Conservation (phyloP, 2,888 invertebrate species). For the Caenorhabditis japonica region DNA sequence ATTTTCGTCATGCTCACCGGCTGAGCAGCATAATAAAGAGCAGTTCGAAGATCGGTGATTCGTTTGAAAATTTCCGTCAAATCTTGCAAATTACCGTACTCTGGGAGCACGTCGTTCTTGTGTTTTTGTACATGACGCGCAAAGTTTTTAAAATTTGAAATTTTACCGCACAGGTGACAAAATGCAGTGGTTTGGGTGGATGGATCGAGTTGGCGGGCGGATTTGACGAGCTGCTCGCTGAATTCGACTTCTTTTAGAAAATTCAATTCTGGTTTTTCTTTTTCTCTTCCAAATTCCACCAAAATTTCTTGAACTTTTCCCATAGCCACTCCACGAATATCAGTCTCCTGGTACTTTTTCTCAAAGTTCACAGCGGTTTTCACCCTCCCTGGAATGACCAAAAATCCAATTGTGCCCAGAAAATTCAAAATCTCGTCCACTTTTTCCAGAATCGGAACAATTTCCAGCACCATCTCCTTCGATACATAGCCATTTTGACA, state of each 20-base stretch:
- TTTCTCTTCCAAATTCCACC: too few species aligned
- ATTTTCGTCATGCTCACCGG: not conserved
- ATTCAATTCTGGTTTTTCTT: too few species aligned
- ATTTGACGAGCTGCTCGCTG: not conserved
- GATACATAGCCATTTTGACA: not conserved
- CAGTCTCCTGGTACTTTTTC: too few species aligned
- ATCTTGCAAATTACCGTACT: not conserved
- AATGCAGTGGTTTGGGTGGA: not conserved
- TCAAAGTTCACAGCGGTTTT: too few species aligned
- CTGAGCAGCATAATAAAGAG: conserved; percentile 2
- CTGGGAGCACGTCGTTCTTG: not conserved
- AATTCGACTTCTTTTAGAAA: not conserved
- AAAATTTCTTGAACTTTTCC: too few species aligned
- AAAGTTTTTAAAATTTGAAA: not conserved
- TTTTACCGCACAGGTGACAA: not conserved
- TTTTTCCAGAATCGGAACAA: too few species aligned
- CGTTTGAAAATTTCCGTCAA: conserved; percentile 1
- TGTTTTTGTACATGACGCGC: not conserved
- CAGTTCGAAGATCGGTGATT: not conserved
- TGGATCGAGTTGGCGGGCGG: not conserved
- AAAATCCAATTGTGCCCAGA: too few species aligned
- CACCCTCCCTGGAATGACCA: too few species aligned
- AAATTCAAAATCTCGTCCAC: too few species aligned
- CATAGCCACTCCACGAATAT: too few species aligned
- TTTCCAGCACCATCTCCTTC: not conserved